A percentile compares a stretch with the other conserved stretches of the same genome.
phyloP scores from a whole-genome alignment of 1,140 invertebrate genomes.

The Antheraea mylitta region DNA sequence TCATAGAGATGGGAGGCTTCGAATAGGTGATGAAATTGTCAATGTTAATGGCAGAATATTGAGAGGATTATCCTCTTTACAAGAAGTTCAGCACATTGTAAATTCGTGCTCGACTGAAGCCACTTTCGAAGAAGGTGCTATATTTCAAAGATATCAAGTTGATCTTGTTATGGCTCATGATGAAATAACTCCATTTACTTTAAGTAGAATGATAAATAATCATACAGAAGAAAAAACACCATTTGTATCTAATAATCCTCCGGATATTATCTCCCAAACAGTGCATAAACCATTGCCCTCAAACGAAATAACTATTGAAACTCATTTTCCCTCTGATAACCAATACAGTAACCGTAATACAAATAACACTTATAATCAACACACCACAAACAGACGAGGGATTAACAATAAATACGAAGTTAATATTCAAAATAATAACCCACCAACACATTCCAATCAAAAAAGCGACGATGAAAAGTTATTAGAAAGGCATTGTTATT shows the following conservation, averaged over 20 bases:
- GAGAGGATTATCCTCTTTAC: slow-evolving; percentile 85
- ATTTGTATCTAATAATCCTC: slow-evolving; percentile 52
- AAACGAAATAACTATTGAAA: slow-evolving; percentile 67
- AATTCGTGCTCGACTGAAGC: slow-evolving; percentile 77
- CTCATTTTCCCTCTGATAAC: slow-evolving; percentile 63
- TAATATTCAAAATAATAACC: slow-evolving; percentile 58
- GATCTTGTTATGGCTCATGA: slow-evolving; percentile 82
- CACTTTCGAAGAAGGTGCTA: slow-evolving; percentile 54
- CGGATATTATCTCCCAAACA: slow-evolving; percentile 72
- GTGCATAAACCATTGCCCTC: slow-evolving; percentile 56
- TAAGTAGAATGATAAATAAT: slow-evolving; percentile 65
- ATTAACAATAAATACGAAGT: slow-evolving; percentile 53
- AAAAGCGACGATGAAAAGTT: slow-evolving; percentile 78
- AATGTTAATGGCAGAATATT: slow-evolving; percentile 91
- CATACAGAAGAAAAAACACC: slow-evolving; percentile 47
- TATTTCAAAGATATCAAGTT: slow-evolving; percentile 80
- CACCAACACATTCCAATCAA: slow-evolving; percentile 53
- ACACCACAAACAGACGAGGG: slow-evolving; percentile 27
- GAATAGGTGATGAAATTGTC: slow-evolving; percentile 91
- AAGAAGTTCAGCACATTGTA: slow-evolving; percentile 81
- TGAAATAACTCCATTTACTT: slow-evolving; percentile 72
- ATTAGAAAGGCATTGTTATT: slow-evolving; percentile 56
- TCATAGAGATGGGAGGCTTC: slow-evolving; percentile 89
- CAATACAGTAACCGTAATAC: slow-evolving; percentile 42
- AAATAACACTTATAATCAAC: slow-evolving; percentile 31